Conservation (phyloP, 2,797 vertebrate genomes). For the Capromys pilorides region DNA sequence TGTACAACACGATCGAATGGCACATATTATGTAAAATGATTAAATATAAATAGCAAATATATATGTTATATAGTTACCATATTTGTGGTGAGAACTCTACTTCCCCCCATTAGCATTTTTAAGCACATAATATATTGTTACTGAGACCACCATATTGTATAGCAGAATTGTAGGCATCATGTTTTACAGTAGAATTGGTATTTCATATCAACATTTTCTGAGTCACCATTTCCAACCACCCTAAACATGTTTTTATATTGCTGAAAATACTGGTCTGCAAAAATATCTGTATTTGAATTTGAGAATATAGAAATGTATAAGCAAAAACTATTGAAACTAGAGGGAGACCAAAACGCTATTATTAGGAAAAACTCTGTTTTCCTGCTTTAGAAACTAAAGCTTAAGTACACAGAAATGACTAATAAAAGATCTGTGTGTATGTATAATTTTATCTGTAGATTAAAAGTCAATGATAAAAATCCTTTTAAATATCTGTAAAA, state of each 20-base stretch:
- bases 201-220: not conserved
- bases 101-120: not conserved
- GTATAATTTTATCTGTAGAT: not conserved
- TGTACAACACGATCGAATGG: not conserved
- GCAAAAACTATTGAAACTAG: too few species aligned
- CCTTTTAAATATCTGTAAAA: not conserved
- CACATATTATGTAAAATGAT: not conserved
- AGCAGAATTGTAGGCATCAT: not conserved
- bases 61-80: not conserved
- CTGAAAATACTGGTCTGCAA: too few species aligned
- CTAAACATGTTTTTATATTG: too few species aligned
- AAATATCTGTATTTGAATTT: too few species aligned
- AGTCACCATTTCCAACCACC: not conserved
- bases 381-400: not conserved
- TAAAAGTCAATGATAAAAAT: not conserved
- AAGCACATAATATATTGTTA: not conserved
- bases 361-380: too few species aligned
- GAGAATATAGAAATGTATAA: too few species aligned
- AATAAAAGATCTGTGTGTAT: not conserved
- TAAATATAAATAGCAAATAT: not conserved
- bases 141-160: too few species aligned
- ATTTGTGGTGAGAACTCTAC: not conserved
- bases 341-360: too few species aligned
- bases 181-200: too few species aligned
- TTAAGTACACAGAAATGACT: not conserved